A percentile compares a stretch with the other conserved stretches of the same genome.
These are phyloP conservation scores for Brachionus rubens DNA, from an alignment of 1,140 invertebrate species.

Conservation along the genomic window DNA sequence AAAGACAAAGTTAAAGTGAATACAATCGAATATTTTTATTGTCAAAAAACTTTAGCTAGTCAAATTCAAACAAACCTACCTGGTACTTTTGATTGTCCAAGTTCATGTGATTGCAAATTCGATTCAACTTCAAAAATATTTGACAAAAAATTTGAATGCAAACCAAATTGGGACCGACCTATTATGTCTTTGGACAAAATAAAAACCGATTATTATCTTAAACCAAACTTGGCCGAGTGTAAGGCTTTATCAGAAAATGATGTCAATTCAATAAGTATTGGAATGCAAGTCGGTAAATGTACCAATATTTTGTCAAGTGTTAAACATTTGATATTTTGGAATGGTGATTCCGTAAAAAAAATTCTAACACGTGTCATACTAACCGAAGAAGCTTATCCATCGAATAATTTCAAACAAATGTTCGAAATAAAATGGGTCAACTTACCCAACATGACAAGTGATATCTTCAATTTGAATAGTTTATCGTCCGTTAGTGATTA, in stretches of 20 bases:
- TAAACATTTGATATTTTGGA: slow-evolving; percentile 35
- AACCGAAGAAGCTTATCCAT: neutral
- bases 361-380: slow-evolving; percentile 9
- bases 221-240: neutral
- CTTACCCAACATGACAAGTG: neutral
- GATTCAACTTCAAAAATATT: neutral
- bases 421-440: slow-evolving; percentile 42
- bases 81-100: neutral
- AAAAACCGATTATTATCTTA: slow-evolving; percentile 5
- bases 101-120: neutral
- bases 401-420: slow-evolving; percentile 22
- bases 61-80: neutral
- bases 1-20: neutral
- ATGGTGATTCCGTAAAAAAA: neutral
- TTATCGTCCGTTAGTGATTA: neutral
- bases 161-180: neutral
- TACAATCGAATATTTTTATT: slow-evolving; percentile 26
- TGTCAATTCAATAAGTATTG: neutral
- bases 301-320: neutral
- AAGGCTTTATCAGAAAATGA: neutral
- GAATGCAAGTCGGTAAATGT: neutral
- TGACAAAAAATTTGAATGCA: neutral
- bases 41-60: neutral
- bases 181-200: neutral
- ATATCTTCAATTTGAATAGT: neutral